Evolutionary conservation across 2,888 invertebrate genomes (phyloP), one percentile per base, ranked within the genome.

Genomic region (Lasioglossum calceatum): DNA sequence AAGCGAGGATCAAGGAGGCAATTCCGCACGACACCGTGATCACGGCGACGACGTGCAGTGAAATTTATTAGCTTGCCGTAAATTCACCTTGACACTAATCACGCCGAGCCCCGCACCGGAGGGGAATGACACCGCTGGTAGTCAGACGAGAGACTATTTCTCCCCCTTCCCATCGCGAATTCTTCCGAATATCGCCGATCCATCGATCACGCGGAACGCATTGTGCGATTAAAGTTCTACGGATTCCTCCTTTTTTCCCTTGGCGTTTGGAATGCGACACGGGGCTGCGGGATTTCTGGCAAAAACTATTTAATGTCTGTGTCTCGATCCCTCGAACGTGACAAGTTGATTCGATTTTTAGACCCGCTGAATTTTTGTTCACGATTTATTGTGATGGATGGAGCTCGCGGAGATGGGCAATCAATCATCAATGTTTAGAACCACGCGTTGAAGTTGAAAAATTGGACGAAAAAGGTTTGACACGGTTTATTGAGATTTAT

Each of bases 21-120:
- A 77, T 70, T 77, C 42, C 36, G n/a, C 44, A 27, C 77, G 79
- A 76, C 67, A 74, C 72, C 75, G 70, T 42, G 64, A 58, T 74
- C 83, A 39, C 39, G 70, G 54, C 54, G 54, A 72, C 61, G 67
- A 50, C 75, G 58, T 77, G 73, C 76, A 39, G 67, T 67, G 75
- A 72, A 82, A 87, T 84, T 81, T 80, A 87, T 77, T 72, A 78
- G 50, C 71, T 58, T 71, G 61, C 79, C 47, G 36, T 84, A 44
- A 84, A 84, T 84, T 87, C 79, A 47, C 70, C 77, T 50, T 79
- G 79, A 75, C 81, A 36, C 81, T 81, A 81, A 84, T 87, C 78
- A 76, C 77, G 71, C 4, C 39, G 47, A 36, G 47, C 16, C 39
- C 27, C 27, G 27, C 27, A 14, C 61, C 64, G 32, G 32, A 32